Conservation (phyloP, 2,888 invertebrate genomes). For the Eueremaeus valkanovi region DNA sequence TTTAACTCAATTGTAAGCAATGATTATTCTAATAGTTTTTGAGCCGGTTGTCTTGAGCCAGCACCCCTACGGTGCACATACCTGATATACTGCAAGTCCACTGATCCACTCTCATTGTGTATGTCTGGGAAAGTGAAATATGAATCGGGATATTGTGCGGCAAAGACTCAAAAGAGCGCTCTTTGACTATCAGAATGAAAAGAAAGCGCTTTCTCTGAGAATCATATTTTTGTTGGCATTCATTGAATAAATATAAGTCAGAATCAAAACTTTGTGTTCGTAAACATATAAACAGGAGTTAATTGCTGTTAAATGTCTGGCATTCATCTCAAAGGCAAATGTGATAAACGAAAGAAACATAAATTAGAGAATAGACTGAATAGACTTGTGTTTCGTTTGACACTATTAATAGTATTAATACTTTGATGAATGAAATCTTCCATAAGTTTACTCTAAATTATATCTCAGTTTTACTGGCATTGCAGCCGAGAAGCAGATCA, state of each 20-base stretch:
- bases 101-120: no score
- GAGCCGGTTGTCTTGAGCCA: no score
- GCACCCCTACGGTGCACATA: no score
- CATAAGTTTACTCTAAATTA: background rate
- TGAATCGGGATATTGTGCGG: no score
- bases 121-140: no score
- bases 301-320: constrained; percentile 17
- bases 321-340: background rate
- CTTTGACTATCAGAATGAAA: no score
- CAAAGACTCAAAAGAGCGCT: no score
- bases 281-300: background rate
- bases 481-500: background rate
- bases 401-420: constrained; percentile 25
- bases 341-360: background rate
- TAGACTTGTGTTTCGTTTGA: background rate
- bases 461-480: no score
- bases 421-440: background rate
- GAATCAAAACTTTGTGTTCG: background rate
- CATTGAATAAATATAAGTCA: background rate
- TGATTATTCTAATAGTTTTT: no score
- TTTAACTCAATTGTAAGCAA: no score
- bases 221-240: constrained; percentile 10
- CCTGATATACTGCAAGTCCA: no score
- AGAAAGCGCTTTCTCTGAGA: background rate
- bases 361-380: background rate